Percentiles rank a stretch among this genome's conserved stretches.
Conservation (phyloP, 2,113 vertebrate genomes). For the Psophia crepitans region DNA sequence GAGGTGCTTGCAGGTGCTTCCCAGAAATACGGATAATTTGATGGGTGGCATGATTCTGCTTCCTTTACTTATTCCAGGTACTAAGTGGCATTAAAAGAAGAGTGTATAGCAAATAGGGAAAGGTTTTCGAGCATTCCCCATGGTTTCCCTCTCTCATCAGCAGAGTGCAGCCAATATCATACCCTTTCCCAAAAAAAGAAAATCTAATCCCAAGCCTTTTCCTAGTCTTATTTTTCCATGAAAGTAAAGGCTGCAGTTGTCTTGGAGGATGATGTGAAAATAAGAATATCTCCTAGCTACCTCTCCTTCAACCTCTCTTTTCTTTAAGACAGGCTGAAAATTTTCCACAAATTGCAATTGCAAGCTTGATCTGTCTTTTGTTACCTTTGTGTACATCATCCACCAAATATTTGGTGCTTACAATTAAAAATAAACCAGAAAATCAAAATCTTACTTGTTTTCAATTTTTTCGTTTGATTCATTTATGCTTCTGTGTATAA, state of each 20-base stretch:
- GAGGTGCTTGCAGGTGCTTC: not conserved
- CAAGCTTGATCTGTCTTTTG: not conserved
- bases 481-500: not conserved
- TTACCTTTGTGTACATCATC: not conserved
- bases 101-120: not conserved
- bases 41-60: not conserved
- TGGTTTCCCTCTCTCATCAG: not conserved
- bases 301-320: not conserved
- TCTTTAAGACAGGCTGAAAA: not conserved
- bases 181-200: not conserved
- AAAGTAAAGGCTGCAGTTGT: not conserved
- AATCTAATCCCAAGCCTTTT: not conserved
- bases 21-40: not conserved
- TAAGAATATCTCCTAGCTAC: not conserved
- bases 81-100: not conserved
- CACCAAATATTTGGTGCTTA: not conserved
- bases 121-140: not conserved
- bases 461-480: not conserved
- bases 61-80: conserved; percentile 7
- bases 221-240: not conserved
- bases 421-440: not conserved
- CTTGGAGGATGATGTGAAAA: not conserved
- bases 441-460: not conserved
- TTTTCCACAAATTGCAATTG: not conserved
- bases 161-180: not conserved